A percentile compares a stretch with the other conserved stretches of the same genome.
phyloP scores from a whole-genome alignment of 2,797 vertebrate species.

The Parambassis ranga region DNA sequence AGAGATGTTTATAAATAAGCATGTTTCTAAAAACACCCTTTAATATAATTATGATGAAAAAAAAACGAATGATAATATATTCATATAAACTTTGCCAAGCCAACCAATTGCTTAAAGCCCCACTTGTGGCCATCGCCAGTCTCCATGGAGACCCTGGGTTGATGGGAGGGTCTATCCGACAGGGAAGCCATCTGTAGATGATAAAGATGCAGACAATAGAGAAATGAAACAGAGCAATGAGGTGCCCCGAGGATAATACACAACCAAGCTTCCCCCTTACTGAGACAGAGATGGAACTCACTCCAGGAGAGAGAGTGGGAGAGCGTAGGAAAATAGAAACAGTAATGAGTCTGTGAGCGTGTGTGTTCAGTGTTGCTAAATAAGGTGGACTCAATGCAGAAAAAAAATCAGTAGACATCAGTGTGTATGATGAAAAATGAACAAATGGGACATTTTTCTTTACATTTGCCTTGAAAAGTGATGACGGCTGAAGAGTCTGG shows the following conservation, averaged over 20 bases:
- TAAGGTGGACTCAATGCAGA: neutral
- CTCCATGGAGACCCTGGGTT: constrained; percentile 13
- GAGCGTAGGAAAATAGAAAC: constrained; percentile 33
- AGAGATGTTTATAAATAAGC: no score
- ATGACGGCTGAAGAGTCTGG: constrained; percentile 11
- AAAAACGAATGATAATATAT: no score
- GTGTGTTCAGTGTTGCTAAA: neutral
- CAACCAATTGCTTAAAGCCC: neutral
- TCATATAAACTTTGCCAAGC: neutral
- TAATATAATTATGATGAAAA: no score
- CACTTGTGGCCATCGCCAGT: constrained; percentile 6
- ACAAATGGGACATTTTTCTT: neutral
- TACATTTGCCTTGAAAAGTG: neutral
- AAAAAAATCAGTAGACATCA: neutral
- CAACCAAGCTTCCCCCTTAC: constrained; percentile 32
- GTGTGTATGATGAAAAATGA: neutral
- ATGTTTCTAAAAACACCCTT: no score
- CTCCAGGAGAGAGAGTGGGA: constrained; percentile 41
- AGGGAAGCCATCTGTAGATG: constrained; percentile 45
- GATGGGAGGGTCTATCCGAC: constrained; percentile 25
- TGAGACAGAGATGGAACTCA: constrained; percentile 59
- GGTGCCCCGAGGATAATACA: constrained; percentile 51
- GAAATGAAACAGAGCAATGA: constrained; percentile 54
- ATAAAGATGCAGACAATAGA: constrained; percentile 48
- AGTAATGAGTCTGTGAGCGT: constrained; percentile 17